Evolutionary conservation across 2,113 vertebrate genomes (phyloP).

Genomic region (Sialia sialis): DNA sequence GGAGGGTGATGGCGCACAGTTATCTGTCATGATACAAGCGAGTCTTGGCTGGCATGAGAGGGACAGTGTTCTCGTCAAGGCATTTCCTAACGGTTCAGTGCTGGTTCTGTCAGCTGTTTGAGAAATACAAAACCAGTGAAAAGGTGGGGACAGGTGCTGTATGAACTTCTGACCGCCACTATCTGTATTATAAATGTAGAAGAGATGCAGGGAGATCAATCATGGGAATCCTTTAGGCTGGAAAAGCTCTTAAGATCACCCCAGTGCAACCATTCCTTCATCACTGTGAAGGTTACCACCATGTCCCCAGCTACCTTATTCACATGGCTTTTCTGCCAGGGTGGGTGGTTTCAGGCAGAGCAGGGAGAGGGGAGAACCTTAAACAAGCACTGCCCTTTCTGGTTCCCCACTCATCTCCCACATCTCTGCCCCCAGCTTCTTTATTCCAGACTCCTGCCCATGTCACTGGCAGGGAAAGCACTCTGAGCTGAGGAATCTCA

Average conservation of each 20-base stretch:
- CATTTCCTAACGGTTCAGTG: background rate
- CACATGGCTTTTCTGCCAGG: background rate
- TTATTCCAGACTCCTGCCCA: accelerated
- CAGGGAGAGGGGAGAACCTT: background rate
- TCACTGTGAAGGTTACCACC: background rate
- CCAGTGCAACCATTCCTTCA: background rate
- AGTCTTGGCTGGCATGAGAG: background rate
- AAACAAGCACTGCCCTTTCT: background rate
- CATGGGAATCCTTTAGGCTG: background rate
- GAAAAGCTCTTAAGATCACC: background rate
- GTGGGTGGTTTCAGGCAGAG: background rate
- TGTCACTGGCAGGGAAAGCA: background rate
- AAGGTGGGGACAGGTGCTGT: background rate
- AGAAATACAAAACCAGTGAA: background rate
- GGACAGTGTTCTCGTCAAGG: background rate
- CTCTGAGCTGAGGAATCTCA: background rate
- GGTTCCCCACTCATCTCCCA: background rate
- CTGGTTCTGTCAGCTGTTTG: background rate
- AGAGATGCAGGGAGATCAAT: background rate
- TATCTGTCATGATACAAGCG: background rate
- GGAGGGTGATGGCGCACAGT: background rate
- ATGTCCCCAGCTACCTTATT: background rate
- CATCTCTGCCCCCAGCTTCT: background rate
- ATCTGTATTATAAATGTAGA: background rate
- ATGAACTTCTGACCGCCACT: background rate